phyloP scores from a whole-genome alignment of 2,888 invertebrate species.

The Rotaria sp. region DNA sequence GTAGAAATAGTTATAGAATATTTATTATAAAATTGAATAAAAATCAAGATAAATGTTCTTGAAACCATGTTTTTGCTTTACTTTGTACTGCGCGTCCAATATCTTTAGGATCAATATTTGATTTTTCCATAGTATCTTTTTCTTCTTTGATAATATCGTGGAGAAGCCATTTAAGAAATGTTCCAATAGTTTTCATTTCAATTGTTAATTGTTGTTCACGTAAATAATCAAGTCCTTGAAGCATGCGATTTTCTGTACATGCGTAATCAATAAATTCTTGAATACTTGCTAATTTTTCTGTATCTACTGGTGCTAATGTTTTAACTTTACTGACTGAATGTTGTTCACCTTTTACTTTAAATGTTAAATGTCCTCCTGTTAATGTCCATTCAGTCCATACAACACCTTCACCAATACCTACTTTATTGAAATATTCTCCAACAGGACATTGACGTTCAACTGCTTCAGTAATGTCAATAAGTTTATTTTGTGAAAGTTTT shows the following conservation, averaged over 20 bases:
- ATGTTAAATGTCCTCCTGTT: background rate
- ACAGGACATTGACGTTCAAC: conserved; percentile 15
- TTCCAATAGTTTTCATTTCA: background rate
- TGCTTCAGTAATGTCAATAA: background rate
- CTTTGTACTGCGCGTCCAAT: background rate
- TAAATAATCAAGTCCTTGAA: conserved; percentile 13
- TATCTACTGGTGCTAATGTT: conserved; percentile 1
- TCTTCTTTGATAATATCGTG: conserved; percentile 22
- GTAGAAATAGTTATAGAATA: too few relatives aligned
- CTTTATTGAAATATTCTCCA: background rate
- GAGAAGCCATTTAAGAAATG: background rate
- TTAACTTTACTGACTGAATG: conserved; percentile 1
- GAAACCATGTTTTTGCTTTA: background rate
- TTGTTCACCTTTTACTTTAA: conserved; percentile 18
- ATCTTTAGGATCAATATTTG: background rate
- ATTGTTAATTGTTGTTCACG: conserved; percentile 25
- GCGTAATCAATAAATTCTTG: conserved; percentile 4
- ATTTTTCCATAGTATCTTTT: background rate
- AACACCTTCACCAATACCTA: conserved; percentile 15
- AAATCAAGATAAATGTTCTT: background rate
- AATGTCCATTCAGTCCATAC: background rate
- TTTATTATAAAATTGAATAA: background rate
- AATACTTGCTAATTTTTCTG: background rate
- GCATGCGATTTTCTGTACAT: conserved; percentile 25
- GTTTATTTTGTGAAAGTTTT: background rate